Evolutionary conservation across 2,888 invertebrate species (phyloP).

Genomic region (Lutraria lutraria): DNA sequence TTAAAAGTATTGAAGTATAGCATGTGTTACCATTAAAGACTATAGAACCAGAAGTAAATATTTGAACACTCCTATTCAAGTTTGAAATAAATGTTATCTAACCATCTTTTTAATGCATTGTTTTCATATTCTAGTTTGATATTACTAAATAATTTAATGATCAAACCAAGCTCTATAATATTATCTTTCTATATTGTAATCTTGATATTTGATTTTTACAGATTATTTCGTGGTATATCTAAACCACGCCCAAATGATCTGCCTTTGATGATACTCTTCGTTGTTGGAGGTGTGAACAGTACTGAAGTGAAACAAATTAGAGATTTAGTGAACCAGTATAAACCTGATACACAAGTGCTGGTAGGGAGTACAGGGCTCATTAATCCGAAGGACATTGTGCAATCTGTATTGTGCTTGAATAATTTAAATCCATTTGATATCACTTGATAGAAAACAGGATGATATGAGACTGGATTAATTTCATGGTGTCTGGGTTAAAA

Average conservation of each 20-base stretch:
- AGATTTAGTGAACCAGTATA: slow-evolving; percentile 81
- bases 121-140: no score
- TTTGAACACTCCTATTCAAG: no score
- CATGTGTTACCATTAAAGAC: no score
- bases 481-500: not conserved
- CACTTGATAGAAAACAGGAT: not conserved
- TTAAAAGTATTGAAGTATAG: no score
- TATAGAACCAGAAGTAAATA: no score
- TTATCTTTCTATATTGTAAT: not conserved
- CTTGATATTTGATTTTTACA: slow-evolving; percentile 84
- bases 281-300: slow-evolving; percentile 90
- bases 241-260: slow-evolving; percentile 90
- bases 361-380: slow-evolving; percentile 75
- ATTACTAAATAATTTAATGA: no score
- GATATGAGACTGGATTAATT: not conserved
- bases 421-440: slow-evolving; percentile 64
- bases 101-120: no score
- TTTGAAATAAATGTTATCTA: no score
- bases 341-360: slow-evolving; percentile 77
- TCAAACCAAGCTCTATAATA: not conserved
- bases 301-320: slow-evolving; percentile 89
- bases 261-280: slow-evolving; percentile 90
- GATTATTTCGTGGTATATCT: slow-evolving; percentile 89
- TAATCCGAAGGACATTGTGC: slow-evolving; percentile 67
- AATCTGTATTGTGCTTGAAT: slow-evolving; percentile 70